Evolutionary conservation across 2,888 invertebrate species (phyloP).

Genomic region (Dasypogon diadema): DNA sequence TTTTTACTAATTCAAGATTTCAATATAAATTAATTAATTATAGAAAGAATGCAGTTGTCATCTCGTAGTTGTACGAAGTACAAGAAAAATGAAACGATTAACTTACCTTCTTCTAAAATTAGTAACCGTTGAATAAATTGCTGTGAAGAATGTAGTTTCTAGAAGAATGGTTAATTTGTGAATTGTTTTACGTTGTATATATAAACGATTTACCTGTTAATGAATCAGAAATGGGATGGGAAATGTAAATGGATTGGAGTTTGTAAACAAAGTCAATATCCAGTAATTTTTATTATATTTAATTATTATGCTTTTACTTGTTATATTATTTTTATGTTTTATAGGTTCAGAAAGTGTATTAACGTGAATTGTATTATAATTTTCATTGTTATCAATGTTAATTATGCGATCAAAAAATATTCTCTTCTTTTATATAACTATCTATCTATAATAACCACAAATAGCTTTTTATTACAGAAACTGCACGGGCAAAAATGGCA

Average conservation of each 20-base stretch:
- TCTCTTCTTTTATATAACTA: slow-evolving; percentile 25
- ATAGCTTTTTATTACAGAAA: slow-evolving; percentile 61
- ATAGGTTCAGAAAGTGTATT: slow-evolving; percentile 35
- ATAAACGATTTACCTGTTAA: no score
- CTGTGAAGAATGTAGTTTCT: no score
- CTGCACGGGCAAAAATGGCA: slow-evolving; percentile 67
- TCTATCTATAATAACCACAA: slow-evolving; percentile 19
- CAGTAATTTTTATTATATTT: slow-evolving; percentile 11
- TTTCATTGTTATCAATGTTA: slow-evolving; percentile 21
- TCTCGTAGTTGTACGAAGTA: no score
- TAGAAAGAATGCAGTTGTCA: no score
- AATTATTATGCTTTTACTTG: slow-evolving; percentile 7
- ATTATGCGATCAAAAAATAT: slow-evolving; percentile 45
- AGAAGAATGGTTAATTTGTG: no score
- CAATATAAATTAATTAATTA: no score
- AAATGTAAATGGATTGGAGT: background rate
- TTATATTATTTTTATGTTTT: slow-evolving; percentile 16
- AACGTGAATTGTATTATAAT: slow-evolving; percentile 43
- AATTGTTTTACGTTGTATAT: no score
- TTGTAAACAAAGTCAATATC: background rate
- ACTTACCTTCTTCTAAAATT: no score
- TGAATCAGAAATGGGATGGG: no score
- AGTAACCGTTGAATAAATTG: no score
- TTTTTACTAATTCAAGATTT: no score
- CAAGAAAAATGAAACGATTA: no score